phyloP scores from a whole-genome alignment of 2,888 invertebrate genomes.

The Emmelina monodactyla region DNA sequence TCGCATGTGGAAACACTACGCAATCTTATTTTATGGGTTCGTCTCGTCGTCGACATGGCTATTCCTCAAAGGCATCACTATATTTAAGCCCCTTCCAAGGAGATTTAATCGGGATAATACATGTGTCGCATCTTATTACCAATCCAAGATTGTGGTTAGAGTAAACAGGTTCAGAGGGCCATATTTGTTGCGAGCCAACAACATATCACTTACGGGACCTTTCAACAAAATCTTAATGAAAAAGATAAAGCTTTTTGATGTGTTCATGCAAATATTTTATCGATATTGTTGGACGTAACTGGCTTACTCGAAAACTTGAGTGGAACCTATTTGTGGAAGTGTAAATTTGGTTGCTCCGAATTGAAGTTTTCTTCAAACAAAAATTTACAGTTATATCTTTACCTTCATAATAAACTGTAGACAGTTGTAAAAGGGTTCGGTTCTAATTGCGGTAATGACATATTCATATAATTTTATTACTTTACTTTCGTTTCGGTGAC shows the following conservation, averaged over 20 bases:
- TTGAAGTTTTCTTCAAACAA: too few species aligned
- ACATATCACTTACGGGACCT: conserved; percentile 52
- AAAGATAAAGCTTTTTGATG: too few species aligned
- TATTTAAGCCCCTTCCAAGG: conserved; percentile 42
- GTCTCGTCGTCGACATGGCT: too few species aligned
- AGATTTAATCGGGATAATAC: conserved; percentile 61
- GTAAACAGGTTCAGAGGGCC: conserved; percentile 50
- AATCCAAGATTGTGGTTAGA: conserved; percentile 54
- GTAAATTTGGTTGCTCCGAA: too few species aligned
- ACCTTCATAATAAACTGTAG: too few species aligned
- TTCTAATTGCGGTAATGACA: conserved; percentile 27
- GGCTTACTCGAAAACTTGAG: too few species aligned
- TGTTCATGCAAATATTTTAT: too few species aligned
- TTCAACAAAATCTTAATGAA: conserved; percentile 39
- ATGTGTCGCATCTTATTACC: conserved; percentile 64
- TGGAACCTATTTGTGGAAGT: too few species aligned
- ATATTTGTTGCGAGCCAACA: conserved; percentile 51
- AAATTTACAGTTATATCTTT: too few species aligned
- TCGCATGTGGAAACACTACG: too few species aligned
- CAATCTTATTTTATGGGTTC: too few species aligned
- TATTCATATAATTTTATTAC: conserved; percentile 36
- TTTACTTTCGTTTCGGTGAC: conserved; percentile 32
- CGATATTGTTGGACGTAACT: too few species aligned
- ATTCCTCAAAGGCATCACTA: conserved; percentile 53
- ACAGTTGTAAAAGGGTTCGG: conserved; percentile 29